These are phyloP conservation scores for Cardiocondyla obscurior DNA, from an alignment of 1,140 invertebrate genomes.

Conservation along the genomic window DNA sequence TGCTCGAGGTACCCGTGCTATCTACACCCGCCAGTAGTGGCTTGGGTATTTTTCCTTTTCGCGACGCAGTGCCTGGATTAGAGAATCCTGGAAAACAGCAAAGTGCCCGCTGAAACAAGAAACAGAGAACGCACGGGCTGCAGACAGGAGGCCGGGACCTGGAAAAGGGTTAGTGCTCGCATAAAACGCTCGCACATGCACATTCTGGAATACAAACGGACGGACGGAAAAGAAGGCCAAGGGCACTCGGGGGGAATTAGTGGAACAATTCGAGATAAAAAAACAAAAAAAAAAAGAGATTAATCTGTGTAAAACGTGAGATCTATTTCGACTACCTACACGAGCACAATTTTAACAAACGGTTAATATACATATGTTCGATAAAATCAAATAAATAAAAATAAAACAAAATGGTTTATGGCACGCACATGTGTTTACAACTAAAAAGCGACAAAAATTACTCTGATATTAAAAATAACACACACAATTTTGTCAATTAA, in stretches of 20 bases:
- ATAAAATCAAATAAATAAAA: slow-evolving; percentile 10
- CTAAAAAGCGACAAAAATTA: slow-evolving; percentile 8
- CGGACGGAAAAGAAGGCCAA: not conserved
- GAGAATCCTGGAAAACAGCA: slow-evolving; percentile 95
- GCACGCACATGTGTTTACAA: slow-evolving; percentile 33
- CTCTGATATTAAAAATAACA: not conserved
- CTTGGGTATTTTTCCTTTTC: slow-evolving; percentile 93
- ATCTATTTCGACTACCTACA: slow-evolving; percentile 26
- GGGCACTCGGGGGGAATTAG: slow-evolving; percentile 17
- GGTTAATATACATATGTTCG: not conserved
- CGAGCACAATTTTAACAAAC: slow-evolving; percentile 8
- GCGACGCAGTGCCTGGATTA: slow-evolving; percentile 91
- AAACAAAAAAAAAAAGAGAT: slow-evolving; percentile 3
- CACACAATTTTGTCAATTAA: not conserved
- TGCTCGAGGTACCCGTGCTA: slow-evolving; percentile 81
- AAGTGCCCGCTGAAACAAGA: slow-evolving; percentile 90
- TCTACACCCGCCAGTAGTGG: slow-evolving; percentile 91
- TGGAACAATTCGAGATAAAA: not conserved
- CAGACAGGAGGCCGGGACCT: slow-evolving; percentile 83
- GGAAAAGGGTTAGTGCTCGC: slow-evolving; percentile 83
- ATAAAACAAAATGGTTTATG: slow-evolving; percentile 24
- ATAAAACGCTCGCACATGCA: slow-evolving; percentile 81
- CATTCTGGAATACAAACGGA: slow-evolving; percentile 66
- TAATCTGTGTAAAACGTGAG: slow-evolving; percentile 20
- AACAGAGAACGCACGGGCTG: slow-evolving; percentile 84